These are phyloP conservation scores for Cettia cetti DNA, from an alignment of 2,113 vertebrate species.

Conservation along the genomic window DNA sequence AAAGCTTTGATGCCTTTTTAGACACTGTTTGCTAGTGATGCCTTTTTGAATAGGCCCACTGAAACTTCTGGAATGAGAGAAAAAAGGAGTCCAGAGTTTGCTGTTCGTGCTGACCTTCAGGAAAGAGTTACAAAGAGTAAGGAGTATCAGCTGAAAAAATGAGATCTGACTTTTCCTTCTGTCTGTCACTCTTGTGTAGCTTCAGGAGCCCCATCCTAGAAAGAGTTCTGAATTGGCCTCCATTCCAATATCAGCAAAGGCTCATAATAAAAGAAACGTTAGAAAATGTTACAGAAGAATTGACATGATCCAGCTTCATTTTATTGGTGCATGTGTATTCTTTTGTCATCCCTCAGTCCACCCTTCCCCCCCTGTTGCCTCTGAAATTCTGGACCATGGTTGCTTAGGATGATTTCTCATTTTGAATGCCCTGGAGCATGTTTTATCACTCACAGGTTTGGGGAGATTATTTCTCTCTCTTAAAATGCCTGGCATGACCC, in stretches of 20 bases:
- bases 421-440: background rate
- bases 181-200: accelerated
- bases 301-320: background rate
- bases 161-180: background rate
- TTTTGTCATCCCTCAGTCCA: background rate
- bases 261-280: background rate
- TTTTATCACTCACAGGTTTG: background rate
- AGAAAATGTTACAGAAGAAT: background rate
- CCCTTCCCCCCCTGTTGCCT: accelerated
- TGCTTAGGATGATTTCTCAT: background rate
- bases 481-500: background rate
- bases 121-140: background rate
- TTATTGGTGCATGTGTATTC: background rate
- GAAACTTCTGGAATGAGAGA: background rate
- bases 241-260: background rate
- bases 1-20: background rate
- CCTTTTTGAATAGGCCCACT: background rate
- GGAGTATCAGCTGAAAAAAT: background rate
- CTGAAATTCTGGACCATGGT: background rate
- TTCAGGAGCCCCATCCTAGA: background rate
- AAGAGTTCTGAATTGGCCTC: background rate
- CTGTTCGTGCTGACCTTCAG: background rate
- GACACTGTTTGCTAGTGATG: background rate
- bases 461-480: background rate
- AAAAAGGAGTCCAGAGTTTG: background rate